Evolutionary conservation across 1,140 invertebrate species (phyloP).

Genomic region (Mya arenaria): DNA sequence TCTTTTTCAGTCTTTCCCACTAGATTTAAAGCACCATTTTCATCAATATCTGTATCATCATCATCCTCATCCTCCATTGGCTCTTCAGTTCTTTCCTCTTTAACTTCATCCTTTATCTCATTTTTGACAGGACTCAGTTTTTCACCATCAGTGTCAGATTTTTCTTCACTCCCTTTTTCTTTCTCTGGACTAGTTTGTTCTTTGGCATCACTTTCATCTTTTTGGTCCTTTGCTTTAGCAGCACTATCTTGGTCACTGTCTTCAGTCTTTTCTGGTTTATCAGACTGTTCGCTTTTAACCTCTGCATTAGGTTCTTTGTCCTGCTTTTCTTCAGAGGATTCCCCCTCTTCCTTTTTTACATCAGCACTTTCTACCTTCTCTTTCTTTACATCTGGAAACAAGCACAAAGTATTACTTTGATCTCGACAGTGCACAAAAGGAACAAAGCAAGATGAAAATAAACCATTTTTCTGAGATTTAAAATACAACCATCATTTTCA

Average conservation of each 20-base stretch:
- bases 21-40: not conserved
- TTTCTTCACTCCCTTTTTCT: constrained; percentile 18
- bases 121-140: constrained; percentile 27
- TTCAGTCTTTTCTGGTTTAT: not conserved
- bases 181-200: constrained; percentile 38
- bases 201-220: constrained; percentile 2
- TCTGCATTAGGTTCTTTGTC: not conserved
- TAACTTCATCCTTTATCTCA: constrained; percentile 27
- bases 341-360: constrained; percentile 18
- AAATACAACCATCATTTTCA: too few species aligned
- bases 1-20: constrained; percentile 3
- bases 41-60: not conserved
- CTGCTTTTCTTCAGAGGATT: too few species aligned
- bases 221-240: constrained; percentile 12
- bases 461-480: too few species aligned
- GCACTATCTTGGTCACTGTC: constrained; percentile 23
- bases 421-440: too few species aligned
- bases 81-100: constrained; percentile 21
- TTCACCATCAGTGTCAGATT: constrained; percentile 29
- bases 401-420: too few species aligned
- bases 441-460: too few species aligned
- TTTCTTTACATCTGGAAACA: constrained; percentile 24
- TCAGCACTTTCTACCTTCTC: constrained; percentile 18
- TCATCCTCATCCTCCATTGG: constrained; percentile 12
- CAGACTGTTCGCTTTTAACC: not conserved